phyloP scores from a whole-genome alignment of 2,888 invertebrate genomes.

The Netelia inedita region DNA sequence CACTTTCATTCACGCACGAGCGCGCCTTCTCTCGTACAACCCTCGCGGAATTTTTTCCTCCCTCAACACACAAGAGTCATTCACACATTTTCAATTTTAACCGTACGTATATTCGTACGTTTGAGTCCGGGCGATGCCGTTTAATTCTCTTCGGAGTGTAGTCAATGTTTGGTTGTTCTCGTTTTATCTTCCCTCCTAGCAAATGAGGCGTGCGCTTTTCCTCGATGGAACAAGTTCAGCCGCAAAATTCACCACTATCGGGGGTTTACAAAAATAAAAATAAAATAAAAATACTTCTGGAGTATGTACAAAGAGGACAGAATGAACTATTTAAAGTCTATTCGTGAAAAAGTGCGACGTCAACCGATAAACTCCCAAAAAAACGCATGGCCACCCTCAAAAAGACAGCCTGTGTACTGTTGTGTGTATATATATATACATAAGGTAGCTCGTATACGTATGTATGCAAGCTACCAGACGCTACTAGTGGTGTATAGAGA shows the following conservation, averaged over 20 bases:
- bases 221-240: slow-evolving; percentile 2
- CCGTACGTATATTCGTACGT: slow-evolving; percentile 17
- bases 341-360: no score
- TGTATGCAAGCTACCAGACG: slow-evolving; percentile 6
- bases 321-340: no score
- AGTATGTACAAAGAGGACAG: no score
- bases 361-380: no score
- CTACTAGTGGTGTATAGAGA: slow-evolving; percentile 16
- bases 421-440: not conserved
- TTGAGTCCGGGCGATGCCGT: slow-evolving; percentile 5
- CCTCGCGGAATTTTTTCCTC: slow-evolving; percentile 12
- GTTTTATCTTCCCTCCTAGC: not conserved
- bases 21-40: slow-evolving; percentile 11
- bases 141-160: slow-evolving; percentile 46
- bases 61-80: slow-evolving; percentile 41
- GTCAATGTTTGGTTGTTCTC: slow-evolving; percentile 5
- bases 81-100: slow-evolving; percentile 59
- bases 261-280: not conserved
- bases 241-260: slow-evolving; percentile 45
- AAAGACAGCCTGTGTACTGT: not conserved
- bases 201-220: slow-evolving; percentile 3
- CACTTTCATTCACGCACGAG: slow-evolving; percentile 1
- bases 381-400: not conserved
- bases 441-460: not conserved
- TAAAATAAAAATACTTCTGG: no score